phyloP scores from a whole-genome alignment of 2,888 invertebrate genomes.

The Abscondita cerata region DNA sequence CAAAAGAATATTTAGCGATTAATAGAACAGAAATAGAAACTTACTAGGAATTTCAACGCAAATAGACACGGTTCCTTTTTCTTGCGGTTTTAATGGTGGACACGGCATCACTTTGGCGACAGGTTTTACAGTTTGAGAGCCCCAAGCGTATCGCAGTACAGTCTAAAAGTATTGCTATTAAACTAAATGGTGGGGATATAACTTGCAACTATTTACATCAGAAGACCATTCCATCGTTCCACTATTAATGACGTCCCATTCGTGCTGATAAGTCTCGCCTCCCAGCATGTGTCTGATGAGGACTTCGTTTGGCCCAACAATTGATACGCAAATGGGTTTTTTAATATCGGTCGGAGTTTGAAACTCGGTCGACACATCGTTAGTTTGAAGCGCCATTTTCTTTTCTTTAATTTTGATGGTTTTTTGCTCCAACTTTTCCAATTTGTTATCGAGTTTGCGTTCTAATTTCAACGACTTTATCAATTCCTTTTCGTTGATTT shows the following conservation, averaged over 20 bases:
- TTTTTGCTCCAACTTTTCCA: conserved; percentile 58
- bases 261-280: conserved; percentile 54
- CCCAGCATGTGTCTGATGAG: conserved; percentile 48
- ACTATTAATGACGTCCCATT: conserved; percentile 56
- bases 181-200: no score
- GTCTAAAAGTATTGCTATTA: conserved; percentile 53
- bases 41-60: conserved; percentile 55
- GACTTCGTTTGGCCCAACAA: conserved; percentile 28
- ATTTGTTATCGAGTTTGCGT: conserved; percentile 53
- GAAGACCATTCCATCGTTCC: conserved; percentile 54
- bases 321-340: conserved; percentile 34
- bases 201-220: conserved; percentile 51
- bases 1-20: background rate
- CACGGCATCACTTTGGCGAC: conserved; percentile 49
- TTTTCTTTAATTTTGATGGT: conserved; percentile 57
- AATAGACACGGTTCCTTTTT: conserved; percentile 52
- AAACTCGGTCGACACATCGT: conserved; percentile 42
- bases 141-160: conserved; percentile 57
- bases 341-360: conserved; percentile 9
- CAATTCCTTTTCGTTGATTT: conserved; percentile 31
- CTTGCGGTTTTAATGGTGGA: conserved; percentile 54
- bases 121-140: conserved; percentile 54
- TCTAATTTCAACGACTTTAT: conserved; percentile 47
- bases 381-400: conserved; percentile 48
- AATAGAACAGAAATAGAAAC: conserved; percentile 3